Base-by-base conservation (phyloP, 2,888 invertebrate genomes). In the Blomia tropicalis region DNA sequence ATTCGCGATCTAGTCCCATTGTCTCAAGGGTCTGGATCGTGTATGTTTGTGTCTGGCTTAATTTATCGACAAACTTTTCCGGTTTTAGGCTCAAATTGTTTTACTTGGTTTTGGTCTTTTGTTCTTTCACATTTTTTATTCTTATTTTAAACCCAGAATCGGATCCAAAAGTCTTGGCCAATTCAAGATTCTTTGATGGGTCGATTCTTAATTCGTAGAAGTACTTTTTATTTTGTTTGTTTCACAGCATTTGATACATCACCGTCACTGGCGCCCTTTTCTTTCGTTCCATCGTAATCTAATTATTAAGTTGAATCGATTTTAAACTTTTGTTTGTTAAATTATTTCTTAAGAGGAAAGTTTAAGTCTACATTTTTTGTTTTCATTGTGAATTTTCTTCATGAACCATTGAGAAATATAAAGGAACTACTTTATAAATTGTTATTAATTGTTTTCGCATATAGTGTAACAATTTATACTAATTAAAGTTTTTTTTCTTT, bases 131-230 rank as follows among this genome's bases (percentile, higher is more conserved):
- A 17, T 41, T 41, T 41, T n/a, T n/a, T 17, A 41, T 41, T 17
- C 41, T 41, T n/a, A 41, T 17, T 41, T 14, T n/a, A 41, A 7
- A 47, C 22, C 14, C 7, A 7, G 51, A 47, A 47, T 11, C 22
- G 51, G 27, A 11, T 47, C n/a, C 7, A 47, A 7, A 41, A 47
- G 51, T 47, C 51, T 47, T 47, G 7, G 41, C 41, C 41, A 17
- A 17, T 47, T 19, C 51, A n/a, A n/a, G n/a, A n/a, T n/a, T n/a
- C n/a, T n/a, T n/a, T n/a, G n/a, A n/a, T n/a, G n/a, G n/a, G n/a
- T n/a, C 51, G 51, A 47, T 47, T 47, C n/a, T n/a, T 19, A 14
- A 25, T 47, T 47, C 51, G 51, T 47, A 14, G 51, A 47, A 22
- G 22, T n/a, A 47, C n/a, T 47, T 47, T 41, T 14, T n/a, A 41